Base-by-base conservation (phyloP, 2,888 invertebrate species). In the Ormyrus thymus region DNA sequence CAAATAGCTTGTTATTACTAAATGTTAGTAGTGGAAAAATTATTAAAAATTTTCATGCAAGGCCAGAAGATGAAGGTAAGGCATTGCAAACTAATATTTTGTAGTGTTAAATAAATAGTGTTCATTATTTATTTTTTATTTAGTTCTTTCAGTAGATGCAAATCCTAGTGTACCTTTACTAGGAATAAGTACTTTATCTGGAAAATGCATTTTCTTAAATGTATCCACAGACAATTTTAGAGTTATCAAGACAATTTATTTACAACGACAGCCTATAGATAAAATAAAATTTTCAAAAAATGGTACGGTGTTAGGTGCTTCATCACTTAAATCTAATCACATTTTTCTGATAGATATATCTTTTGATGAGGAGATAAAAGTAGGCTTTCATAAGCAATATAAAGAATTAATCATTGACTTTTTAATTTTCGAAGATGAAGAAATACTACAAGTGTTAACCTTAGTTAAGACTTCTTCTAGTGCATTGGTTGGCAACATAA, bases 1-100 rank as follows among this genome's bases (percentile, higher is more conserved):
- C 71, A 13, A 76, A 85, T 78, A 80, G 82, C 8, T 59, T 89
- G 7, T 74, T 75, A 45, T 62, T 86, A 48, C 50, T 88, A 10
- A 84, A 87, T 56, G 59, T 81, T 64, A 6, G 45, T 10, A 7
- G 83, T 81, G 56, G 88, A 85, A 48, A 72, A 73, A 46, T 75
- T 76, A 51, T 9, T 8, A 6, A 45, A 9, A 59, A 10, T 11
- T 48, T 51, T 45, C n/a, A 73, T 29, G 55, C 80, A 9, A 80
- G 77, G 10, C 68, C 72, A 48, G 83, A 87, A 55, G 88, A 87
- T 46, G 64, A 82, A 84, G 85, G 88, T 87, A 66, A 58, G 29
- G 29, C 4, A 29, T 29, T 29, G 4, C 29, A 0, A 29, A 29
- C 29, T 29, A 29, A 29, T 29, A 29, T 29, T 29, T 29, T 29